phyloP scores from a whole-genome alignment of 1,140 invertebrate species.

The Diploscapter pachys region DNA sequence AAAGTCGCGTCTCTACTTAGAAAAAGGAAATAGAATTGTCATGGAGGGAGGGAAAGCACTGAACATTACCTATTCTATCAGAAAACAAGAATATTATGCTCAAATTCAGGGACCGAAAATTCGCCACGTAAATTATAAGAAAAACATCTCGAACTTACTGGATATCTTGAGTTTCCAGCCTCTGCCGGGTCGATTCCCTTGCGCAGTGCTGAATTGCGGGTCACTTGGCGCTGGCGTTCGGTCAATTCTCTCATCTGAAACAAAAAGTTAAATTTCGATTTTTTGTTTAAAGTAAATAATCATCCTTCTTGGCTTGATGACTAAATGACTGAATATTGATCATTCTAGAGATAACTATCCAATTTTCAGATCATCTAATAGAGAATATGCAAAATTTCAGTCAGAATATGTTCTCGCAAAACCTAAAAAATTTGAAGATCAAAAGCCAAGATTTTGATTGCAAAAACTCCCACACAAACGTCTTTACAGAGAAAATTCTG shows the following conservation, averaged over 20 bases:
- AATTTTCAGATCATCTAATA: background rate
- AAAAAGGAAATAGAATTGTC: no score
- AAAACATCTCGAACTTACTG: constrained; percentile 14
- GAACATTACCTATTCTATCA: no score
- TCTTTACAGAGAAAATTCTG: background rate
- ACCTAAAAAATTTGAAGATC: no score
- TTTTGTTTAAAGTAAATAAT: background rate
- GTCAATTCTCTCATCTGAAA: constrained; percentile 91
- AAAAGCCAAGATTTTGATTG: no score
- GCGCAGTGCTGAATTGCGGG: constrained; percentile 90
- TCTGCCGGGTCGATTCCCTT: constrained; percentile 88
- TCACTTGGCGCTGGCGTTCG: constrained; percentile 94
- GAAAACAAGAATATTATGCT: no score
- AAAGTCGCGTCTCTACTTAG: no score
- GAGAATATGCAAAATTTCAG: constrained; percentile 21
- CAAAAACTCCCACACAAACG: no score
- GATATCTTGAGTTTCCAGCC: constrained; percentile 44
- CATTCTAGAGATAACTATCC: background rate
- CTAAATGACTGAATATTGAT: background rate
- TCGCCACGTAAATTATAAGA: no score
- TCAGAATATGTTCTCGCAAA: background rate
- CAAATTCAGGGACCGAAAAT: no score
- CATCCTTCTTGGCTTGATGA: background rate
- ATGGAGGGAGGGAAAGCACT: no score
- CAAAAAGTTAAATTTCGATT: background rate